These are phyloP conservation scores for Heterodera schachtii DNA, from an alignment of 1,140 invertebrate genomes.

Conservation along the genomic window DNA sequence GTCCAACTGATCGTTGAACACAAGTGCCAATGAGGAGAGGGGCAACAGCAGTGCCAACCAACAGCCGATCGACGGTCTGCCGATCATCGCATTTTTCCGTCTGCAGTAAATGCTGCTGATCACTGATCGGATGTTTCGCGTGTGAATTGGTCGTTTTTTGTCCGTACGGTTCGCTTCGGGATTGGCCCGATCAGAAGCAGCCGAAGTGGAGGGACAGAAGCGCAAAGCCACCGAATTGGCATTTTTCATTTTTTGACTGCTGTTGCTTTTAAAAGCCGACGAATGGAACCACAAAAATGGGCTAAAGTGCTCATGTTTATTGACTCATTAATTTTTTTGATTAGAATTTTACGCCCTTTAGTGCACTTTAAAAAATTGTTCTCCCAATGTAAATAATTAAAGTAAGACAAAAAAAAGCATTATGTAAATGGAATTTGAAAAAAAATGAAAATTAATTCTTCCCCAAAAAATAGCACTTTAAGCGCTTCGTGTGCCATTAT, in stretches of 20 bases:
- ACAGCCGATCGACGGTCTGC: not conserved
- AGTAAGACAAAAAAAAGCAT: not conserved
- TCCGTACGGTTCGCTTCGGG: not conserved
- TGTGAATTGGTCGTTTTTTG: not conserved
- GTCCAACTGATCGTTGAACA: slow-evolving; percentile 10
- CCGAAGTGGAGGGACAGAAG: not conserved
- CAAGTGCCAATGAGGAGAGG: not conserved
- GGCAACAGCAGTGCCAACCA: slow-evolving; percentile 7
- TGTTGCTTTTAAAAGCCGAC: too few species aligned
- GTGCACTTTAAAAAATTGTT: too few species aligned
- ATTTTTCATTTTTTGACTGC: not conserved
- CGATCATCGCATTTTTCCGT: not conserved
- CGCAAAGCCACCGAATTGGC: not conserved
- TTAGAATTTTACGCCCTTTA: too few species aligned
- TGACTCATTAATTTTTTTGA: too few species aligned
- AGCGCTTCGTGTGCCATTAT: too few species aligned
- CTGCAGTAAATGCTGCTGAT: not conserved
- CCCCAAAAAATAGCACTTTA: not conserved
- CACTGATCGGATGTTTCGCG: not conserved
- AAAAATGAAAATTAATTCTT: not conserved
- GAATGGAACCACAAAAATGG: too few species aligned
- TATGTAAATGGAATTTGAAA: not conserved
- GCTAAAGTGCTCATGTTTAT: too few species aligned
- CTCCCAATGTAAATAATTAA: not conserved
- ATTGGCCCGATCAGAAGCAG: not conserved